phyloP scores from a whole-genome alignment of 1,140 invertebrate genomes.

The Nylanderia fulva region DNA sequence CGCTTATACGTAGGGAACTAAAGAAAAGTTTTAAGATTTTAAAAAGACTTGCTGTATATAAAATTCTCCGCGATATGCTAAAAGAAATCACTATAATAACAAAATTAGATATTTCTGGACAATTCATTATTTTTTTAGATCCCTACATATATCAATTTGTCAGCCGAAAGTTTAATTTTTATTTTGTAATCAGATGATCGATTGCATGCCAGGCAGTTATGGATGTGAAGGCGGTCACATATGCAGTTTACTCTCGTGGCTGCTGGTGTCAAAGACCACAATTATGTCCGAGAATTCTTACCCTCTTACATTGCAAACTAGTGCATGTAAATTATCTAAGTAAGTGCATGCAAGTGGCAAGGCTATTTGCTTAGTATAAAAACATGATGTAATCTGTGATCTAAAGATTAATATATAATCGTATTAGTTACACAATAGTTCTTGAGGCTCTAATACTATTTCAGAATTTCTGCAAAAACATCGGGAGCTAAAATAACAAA shows the following conservation, averaged over 20 bases:
- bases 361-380: constrained; percentile 24
- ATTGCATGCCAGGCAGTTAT: constrained; percentile 91
- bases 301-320: constrained; percentile 88
- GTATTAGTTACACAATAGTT: not conserved
- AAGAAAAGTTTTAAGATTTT: constrained; percentile 16
- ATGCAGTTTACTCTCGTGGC: constrained; percentile 91
- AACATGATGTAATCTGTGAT: constrained; percentile 3
- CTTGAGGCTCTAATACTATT: constrained; percentile 31
- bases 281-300: constrained; percentile 89
- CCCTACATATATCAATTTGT: not conserved
- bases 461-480: constrained; percentile 70
- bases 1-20: not conserved
- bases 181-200: constrained; percentile 88
- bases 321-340: constrained; percentile 87
- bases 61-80: not conserved
- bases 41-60: not conserved
- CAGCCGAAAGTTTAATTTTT: not conserved
- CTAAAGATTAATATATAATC: not conserved
- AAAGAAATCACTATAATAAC: not conserved
- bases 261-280: constrained; percentile 87
- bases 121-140: constrained; percentile 21
- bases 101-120: not conserved
- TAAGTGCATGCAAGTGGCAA: constrained; percentile 67
- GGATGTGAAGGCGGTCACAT: constrained; percentile 94
- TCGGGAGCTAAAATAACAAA: constrained; percentile 78